Base-by-base conservation (phyloP, 2,888 invertebrate species). In the Diadromus collaris region DNA sequence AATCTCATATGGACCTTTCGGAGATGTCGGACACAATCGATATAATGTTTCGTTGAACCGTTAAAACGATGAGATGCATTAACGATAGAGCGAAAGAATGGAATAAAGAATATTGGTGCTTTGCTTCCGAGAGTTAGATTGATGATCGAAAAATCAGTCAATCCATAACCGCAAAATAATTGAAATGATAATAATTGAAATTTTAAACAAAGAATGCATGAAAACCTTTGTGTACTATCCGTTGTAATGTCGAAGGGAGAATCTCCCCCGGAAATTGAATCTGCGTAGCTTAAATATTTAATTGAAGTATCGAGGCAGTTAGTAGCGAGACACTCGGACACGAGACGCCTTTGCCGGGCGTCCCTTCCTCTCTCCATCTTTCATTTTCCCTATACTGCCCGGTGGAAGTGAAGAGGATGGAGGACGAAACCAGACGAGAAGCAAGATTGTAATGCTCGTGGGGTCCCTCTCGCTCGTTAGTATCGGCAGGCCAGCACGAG, bases 401-500 rank as follows among this genome's bases (percentile, higher is more conserved):
- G 63, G 58, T 74, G 76, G 63, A 73, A 54, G 79, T 63, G 79
- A 79, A 78, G 80, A 56, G 63, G 76, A 71, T 54, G 78, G 77
- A 69, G 70, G 60, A 73, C 67, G 24, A 51, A 70, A 76, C 74
- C 79, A 61, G 80, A 81, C 78, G 75, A 81, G 63, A 46, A 56
- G 56, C 44, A 44, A 58, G 16, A 27, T 56, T 56, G 56, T 56
- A 56, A 56, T 56, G 56, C 56, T 56, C 56, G 27, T 56, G 58
- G 44, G 29, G 13, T 44, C 24, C 48, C 63, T 38, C 46, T 67
- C 24, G 63, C 82, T 84, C 83, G 83, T 83, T 84, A 79, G 82
- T 82, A 78, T 78, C 84, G 81, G 82, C 83, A 83, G 38, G 82
- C 78, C 74, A 78, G 82, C 73, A 78, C 80, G 73, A 46, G 64